A percentile compares a stretch with the other conserved stretches of the same genome.
phyloP scores from a whole-genome alignment of 2,797 vertebrate genomes.

The Acanthornis magna region DNA sequence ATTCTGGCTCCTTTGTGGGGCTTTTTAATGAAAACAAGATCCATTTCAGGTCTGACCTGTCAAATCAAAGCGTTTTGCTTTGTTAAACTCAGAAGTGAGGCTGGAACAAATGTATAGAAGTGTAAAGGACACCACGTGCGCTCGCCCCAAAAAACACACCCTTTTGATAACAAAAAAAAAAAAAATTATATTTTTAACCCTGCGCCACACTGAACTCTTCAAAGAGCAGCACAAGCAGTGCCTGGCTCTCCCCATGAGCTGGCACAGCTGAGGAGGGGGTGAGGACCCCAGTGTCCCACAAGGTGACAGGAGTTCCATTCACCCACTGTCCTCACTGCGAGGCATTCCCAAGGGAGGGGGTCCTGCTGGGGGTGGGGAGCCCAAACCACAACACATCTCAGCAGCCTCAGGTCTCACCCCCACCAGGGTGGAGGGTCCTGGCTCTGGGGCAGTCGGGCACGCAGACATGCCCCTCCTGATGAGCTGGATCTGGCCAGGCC shows the following conservation, averaged over 20 bases:
- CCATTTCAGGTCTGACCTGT: not conserved
- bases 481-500: rapidly evolving
- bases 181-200: not conserved
- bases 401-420: not conserved
- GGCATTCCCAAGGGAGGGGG: rapidly evolving
- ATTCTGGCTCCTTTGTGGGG: not conserved
- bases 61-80: not conserved
- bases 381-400: not conserved
- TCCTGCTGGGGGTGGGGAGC: not conserved
- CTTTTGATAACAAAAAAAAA: not conserved
- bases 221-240: not conserved
- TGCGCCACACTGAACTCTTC: not conserved
- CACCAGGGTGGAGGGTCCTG: not conserved
- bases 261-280: not conserved
- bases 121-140: not conserved
- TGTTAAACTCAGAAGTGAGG: not conserved
- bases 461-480: rapidly evolving
- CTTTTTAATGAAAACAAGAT: not conserved
- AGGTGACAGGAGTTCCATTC: not conserved
- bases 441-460: rapidly evolving
- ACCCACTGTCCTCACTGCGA: rapidly evolving
- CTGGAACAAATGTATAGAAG: not conserved
- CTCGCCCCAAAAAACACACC: not conserved
- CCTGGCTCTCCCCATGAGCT: not conserved
- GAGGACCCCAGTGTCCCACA: not conserved